A percentile compares a stretch with the other conserved stretches of the same genome.
Conservation (phyloP, 2,797 vertebrate species). For the Macropus fuliginosus region DNA sequence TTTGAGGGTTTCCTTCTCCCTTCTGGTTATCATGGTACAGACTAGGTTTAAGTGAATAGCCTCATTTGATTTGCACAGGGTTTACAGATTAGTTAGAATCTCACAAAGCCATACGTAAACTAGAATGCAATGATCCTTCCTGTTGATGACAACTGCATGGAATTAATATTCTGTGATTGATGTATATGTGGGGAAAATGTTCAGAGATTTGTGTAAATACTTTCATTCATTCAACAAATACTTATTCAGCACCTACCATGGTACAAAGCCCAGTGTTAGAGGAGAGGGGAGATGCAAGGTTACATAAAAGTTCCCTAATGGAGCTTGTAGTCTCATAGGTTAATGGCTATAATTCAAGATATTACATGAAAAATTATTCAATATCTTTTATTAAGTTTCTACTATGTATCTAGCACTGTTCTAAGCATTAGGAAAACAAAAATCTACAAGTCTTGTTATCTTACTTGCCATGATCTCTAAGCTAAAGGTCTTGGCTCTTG, state of each 20-base stretch:
- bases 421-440: neutral
- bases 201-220: neutral
- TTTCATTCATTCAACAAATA: neutral
- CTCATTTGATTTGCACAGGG: neutral
- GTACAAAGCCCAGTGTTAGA: neutral
- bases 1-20: slow-evolving; percentile 5
- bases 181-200: neutral
- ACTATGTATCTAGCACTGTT: neutral
- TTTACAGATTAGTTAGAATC: neutral
- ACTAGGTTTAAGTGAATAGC: neutral
- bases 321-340: neutral
- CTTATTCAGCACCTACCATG: neutral
- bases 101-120: neutral
- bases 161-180: neutral
- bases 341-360: neutral
- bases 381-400: neutral
- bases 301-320: neutral
- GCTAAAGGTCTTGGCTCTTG: neutral
- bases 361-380: neutral
- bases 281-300: neutral
- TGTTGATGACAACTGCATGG: neutral
- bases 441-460: neutral
- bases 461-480: neutral
- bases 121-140: neutral
- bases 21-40: neutral